These are phyloP conservation scores for Platycheirus rosarum DNA, from an alignment of 2,888 invertebrate species.

Conservation along the genomic window DNA sequence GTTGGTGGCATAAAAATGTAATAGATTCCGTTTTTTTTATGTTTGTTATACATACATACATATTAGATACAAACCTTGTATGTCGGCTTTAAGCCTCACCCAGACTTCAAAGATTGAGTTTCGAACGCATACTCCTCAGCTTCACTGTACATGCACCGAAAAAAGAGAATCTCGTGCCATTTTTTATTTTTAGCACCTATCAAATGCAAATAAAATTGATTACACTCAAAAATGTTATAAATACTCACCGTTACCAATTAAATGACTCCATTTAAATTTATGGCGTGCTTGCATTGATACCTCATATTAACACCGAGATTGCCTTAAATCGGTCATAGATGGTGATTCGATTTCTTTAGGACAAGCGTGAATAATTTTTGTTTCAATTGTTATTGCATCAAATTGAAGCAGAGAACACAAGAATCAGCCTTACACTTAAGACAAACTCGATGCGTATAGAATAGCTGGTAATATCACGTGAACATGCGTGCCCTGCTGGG, in stretches of 20 bases:
- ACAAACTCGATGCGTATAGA: neutral
- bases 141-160: too few relatives aligned
- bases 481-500: conserved; percentile 4
- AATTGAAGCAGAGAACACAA: neutral
- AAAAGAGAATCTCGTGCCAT: too few relatives aligned
- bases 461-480: conserved; percentile 36
- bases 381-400: conserved; percentile 11
- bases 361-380: conserved; percentile 4
- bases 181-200: neutral
- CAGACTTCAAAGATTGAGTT: too few relatives aligned
- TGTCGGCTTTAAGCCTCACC: too few relatives aligned
- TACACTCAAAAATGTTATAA: neutral
- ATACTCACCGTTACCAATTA: neutral
- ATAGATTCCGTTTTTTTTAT: too few relatives aligned
- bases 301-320: conserved; percentile 12
- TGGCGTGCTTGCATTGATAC: neutral
- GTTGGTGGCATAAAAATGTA: too few relatives aligned
- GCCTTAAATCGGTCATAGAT: conserved; percentile 25
- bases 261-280: neutral
- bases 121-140: too few relatives aligned
- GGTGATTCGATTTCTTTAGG: conserved; percentile 3
- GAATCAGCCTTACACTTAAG: neutral
- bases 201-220: neutral
- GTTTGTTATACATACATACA: too few relatives aligned
- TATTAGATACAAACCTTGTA: too few relatives aligned